Percentiles rank a stretch among this genome's conserved stretches.
Conservation (phyloP, 2,888 invertebrate species). For the Parapristionchus giblindavisi region DNA sequence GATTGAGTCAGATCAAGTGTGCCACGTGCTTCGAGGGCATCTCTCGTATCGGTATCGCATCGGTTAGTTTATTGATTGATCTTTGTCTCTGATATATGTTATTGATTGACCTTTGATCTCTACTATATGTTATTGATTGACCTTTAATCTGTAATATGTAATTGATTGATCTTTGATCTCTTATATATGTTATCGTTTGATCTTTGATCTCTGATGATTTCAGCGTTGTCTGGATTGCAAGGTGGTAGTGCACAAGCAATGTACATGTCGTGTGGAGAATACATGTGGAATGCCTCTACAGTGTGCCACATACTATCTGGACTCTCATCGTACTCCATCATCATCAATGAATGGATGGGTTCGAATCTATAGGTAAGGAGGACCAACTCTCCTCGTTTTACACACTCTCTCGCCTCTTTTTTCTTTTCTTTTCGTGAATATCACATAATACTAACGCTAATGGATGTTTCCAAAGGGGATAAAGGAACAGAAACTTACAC, state of each 20-base stretch:
- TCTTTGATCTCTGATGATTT: too few species aligned
- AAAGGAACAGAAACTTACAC: too few species aligned
- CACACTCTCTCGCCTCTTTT: too few species aligned
- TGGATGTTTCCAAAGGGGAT: neutral
- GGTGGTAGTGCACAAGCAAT: slow-evolving; percentile 26
- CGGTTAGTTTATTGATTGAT: neutral
- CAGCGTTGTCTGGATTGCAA: slow-evolving; percentile 38
- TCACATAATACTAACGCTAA: too few species aligned
- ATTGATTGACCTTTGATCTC: too few species aligned
- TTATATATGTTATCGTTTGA: neutral
- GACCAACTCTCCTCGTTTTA: too few species aligned
- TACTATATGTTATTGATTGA: neutral
- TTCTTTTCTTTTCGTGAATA: too few species aligned
- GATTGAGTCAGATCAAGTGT: slow-evolving; percentile 35
- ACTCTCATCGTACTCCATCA: slow-evolving; percentile 4
- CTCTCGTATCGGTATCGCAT: slow-evolving; percentile 19
- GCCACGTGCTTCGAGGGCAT: slow-evolving; percentile 38
- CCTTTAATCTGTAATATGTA: neutral
- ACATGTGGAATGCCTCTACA: slow-evolving; percentile 37
- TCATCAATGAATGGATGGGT: slow-evolving; percentile 38
- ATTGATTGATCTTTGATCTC: neutral
- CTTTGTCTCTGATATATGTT: slow-evolving; percentile 25
- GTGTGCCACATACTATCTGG: slow-evolving; percentile 36
- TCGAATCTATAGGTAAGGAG: slow-evolving; percentile 29
- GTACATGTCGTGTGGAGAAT: neutral